These are phyloP conservation scores for Heterocephalus glaber DNA, from an alignment of 2,113 vertebrate genomes.

Conservation along the genomic window DNA sequence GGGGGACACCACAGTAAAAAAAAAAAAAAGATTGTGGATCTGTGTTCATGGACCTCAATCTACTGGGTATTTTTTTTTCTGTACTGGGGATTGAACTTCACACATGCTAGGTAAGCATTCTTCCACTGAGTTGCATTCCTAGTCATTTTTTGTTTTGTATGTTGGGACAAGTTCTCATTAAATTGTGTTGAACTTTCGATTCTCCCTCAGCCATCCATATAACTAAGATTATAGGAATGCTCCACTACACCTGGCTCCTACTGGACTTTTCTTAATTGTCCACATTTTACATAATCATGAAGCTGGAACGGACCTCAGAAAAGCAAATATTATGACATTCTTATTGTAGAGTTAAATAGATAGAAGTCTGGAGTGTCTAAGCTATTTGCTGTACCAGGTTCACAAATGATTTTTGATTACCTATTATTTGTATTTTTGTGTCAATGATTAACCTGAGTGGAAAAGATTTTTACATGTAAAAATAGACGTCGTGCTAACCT, in stretches of 20 bases:
- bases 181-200: background rate
- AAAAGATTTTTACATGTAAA: background rate
- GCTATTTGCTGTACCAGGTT: background rate
- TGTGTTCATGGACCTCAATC: background rate
- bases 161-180: background rate
- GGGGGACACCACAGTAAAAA: background rate
- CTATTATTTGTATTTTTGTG: background rate
- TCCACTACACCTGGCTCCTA: background rate
- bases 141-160: background rate
- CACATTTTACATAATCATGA: background rate
- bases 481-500: background rate
- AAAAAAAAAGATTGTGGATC: background rate
- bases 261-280: background rate
- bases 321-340: background rate
- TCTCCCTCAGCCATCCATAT: background rate
- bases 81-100: background rate
- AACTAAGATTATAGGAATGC: background rate
- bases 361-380: background rate
- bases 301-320: background rate
- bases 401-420: background rate
- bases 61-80: background rate
- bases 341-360: background rate
- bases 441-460: background rate
- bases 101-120: background rate
- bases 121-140: background rate